A percentile compares a stretch with the other conserved stretches of the same genome.
These are phyloP conservation scores for Pseudorhombus dupliciocellatus DNA, from an alignment of 2,113 vertebrate species.

Conservation along the genomic window DNA sequence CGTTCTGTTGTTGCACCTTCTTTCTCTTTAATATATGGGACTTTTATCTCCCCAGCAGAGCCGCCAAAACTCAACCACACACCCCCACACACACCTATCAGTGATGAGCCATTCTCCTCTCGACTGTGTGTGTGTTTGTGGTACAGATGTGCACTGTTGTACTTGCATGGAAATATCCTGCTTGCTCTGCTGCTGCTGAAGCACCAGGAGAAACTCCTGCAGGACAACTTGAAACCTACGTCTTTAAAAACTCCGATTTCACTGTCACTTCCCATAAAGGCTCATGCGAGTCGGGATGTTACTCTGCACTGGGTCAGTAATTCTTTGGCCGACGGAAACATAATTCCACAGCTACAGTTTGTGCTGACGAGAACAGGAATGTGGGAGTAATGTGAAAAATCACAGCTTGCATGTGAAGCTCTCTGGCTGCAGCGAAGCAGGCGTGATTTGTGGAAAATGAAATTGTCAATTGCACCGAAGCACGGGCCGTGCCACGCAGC, in stretches of 20 bases:
- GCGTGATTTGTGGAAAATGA: conserved; percentile 7
- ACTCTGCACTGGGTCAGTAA: neutral
- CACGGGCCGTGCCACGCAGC: neutral
- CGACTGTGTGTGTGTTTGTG: conserved; percentile 31
- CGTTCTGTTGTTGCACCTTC: conserved; percentile 28
- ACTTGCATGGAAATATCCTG: neutral
- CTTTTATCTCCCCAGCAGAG: conserved; percentile 56
- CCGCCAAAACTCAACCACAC: conserved; percentile 33
- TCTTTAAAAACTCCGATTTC: neutral
- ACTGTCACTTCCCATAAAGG: neutral
- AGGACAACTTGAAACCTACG: neutral
- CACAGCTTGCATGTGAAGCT: conserved; percentile 16
- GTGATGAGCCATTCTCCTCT: conserved; percentile 52
- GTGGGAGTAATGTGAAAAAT: conserved; percentile 30
- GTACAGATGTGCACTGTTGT: conserved; percentile 26
- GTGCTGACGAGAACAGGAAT: conserved; percentile 10
- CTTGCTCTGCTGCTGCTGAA: conserved; percentile 2
- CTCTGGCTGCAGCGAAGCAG: neutral
- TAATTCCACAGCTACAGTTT: neutral
- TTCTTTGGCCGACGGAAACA: neutral
- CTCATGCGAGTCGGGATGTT: neutral
- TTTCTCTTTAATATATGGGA: conserved; percentile 46
- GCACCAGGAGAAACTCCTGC: neutral
- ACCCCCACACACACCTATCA: conserved; percentile 18
- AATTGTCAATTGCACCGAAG: conserved; percentile 1